These are phyloP conservation scores for Drosophila tristis DNA, from an alignment of 1,140 invertebrate genomes.

Conservation along the genomic window DNA sequence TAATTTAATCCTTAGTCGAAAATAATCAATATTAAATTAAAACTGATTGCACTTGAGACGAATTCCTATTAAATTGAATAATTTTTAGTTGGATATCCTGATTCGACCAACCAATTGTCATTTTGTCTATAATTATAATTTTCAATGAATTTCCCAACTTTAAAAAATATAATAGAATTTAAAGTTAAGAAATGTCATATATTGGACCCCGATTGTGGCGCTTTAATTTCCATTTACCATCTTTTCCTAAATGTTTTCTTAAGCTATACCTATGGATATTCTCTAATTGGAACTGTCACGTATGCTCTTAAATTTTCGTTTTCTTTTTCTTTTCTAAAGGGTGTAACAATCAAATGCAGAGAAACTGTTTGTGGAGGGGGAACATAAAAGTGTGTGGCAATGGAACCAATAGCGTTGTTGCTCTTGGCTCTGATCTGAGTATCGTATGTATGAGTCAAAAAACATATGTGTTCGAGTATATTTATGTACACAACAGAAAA, in stretches of 20 bases:
- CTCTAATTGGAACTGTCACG: slow-evolving; percentile 22
- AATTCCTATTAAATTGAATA: neutral
- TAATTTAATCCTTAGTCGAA: neutral
- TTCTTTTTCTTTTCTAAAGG: slow-evolving; percentile 4
- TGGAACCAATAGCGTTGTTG: too few species aligned
- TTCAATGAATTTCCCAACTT: neutral
- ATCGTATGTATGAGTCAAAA: neutral
- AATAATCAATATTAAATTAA: too few species aligned
- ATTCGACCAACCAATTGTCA: slow-evolving; percentile 22
- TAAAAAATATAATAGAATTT: too few species aligned
- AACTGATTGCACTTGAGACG: too few species aligned
- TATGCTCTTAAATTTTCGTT: slow-evolving; percentile 18
- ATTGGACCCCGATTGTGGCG: too few species aligned
- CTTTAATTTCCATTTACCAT: too few species aligned
- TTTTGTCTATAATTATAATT: neutral
- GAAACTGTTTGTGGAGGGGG: neutral
- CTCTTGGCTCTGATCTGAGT: slow-evolving; percentile 1
- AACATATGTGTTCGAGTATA: slow-evolving; percentile 8
- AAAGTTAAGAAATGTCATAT: too few species aligned
- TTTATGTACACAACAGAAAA: slow-evolving; percentile 25
- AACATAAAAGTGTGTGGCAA: slow-evolving; percentile 1
- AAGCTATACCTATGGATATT: too few species aligned
- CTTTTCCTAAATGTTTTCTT: too few species aligned
- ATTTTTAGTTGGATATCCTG: too few species aligned
- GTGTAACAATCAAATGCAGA: slow-evolving; percentile 11